phyloP scores from a whole-genome alignment of 2,113 vertebrate genomes.

The Numenius arquata region DNA sequence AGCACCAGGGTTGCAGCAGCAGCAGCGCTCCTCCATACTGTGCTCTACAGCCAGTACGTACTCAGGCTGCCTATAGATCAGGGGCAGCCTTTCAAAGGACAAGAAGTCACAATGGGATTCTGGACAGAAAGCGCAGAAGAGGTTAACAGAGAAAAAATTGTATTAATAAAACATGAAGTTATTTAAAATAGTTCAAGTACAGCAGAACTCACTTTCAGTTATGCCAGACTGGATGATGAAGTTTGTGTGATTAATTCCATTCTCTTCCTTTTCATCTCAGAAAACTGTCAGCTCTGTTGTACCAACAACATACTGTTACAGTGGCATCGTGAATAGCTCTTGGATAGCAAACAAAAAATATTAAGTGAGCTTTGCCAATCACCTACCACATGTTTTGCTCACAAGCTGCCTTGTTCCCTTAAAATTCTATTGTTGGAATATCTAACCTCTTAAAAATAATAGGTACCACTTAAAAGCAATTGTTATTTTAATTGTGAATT shows the following conservation, averaged over 20 bases:
- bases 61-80: background rate
- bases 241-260: conserved; percentile 62
- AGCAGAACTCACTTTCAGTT: conserved; percentile 44
- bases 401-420: conserved; percentile 38
- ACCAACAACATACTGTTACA: conserved; percentile 64
- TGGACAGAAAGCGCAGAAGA: background rate
- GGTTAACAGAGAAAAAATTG: conserved; percentile 10
- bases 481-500: conserved; percentile 71
- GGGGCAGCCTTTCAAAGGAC: background rate
- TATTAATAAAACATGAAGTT: conserved; percentile 54
- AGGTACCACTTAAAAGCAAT: conserved; percentile 65
- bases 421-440: conserved; percentile 41
- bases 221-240: conserved; percentile 66
- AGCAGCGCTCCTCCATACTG: background rate
- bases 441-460: conserved; percentile 68
- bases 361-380: conserved; percentile 69
- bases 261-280: conserved; percentile 61
- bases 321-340: conserved; percentile 61
- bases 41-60: background rate
- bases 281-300: conserved; percentile 66
- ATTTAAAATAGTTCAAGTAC: conserved; percentile 48
- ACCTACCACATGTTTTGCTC: conserved; percentile 56
- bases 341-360: conserved; percentile 63
- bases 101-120: background rate
- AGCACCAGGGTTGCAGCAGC: background rate